Conservation (phyloP, 2,113 vertebrate genomes). For the Hemichromis elongatus region DNA sequence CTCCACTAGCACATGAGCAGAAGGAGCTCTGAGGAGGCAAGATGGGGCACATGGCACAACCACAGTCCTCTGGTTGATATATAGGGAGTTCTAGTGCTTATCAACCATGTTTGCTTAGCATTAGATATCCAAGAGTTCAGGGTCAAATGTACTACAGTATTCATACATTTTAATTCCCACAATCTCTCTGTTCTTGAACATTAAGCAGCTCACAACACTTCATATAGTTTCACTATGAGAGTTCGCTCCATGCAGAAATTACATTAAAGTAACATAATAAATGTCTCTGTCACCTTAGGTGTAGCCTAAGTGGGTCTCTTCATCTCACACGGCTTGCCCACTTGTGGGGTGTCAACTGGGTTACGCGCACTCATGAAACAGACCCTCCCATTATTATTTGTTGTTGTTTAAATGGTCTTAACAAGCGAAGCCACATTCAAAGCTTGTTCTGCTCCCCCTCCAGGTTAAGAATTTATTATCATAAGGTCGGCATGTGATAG, state of each 20-base stretch:
- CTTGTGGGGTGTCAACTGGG: constrained; percentile 35
- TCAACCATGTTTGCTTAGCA: background rate
- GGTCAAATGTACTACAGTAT: background rate
- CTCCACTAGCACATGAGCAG: constrained; percentile 37
- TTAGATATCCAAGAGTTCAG: background rate
- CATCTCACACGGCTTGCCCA: background rate
- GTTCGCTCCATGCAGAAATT: constrained; percentile 4
- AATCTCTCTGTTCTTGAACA: background rate
- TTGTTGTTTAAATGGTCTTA: constrained; percentile 25
- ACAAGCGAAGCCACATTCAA: constrained; percentile 55
- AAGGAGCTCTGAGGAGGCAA: constrained; percentile 33
- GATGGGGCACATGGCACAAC: constrained; percentile 2
- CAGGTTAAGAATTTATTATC: constrained; percentile 62
- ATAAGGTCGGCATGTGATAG: constrained; percentile 70
- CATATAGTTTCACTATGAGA: background rate
- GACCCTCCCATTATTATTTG: constrained; percentile 53
- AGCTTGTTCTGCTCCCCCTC: constrained; percentile 35
- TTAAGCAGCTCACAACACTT: background rate
- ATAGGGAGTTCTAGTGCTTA: background rate
- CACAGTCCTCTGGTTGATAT: background rate
- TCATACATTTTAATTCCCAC: background rate
- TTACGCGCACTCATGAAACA: constrained; percentile 45
- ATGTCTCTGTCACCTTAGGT: background rate
- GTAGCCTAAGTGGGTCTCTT: constrained; percentile 22
- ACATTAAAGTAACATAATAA: background rate